Base-by-base conservation (phyloP, 2,888 invertebrate species). In the Mythimna ferrago region DNA sequence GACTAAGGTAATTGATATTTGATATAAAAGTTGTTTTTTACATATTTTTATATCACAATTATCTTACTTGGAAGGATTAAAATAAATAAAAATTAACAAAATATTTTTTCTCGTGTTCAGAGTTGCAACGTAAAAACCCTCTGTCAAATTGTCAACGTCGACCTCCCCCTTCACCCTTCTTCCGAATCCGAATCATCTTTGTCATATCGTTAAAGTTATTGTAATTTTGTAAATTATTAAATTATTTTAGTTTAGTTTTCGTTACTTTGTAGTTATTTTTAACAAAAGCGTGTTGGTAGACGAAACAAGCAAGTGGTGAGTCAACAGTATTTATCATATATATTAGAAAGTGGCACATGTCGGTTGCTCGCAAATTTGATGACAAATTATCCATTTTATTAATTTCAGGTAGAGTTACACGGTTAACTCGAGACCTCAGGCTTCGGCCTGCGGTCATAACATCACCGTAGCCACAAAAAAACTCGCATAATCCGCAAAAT, bases 401-500 rank as follows among this genome's bases (percentile, higher is more conserved):
- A 66, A 53, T 92, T 93, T 82, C 92, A 93, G 93, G 89, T 86
- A 86, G 85, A 83, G 85, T 86, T 82, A 83, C 82, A 82, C 83
- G 71, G 64, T 71, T 83, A 80, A 78, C 77, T 76, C 78, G 72
- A 81, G 93, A 89, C 94, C 94, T 89, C 92, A 90, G 96, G 95
- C 95, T 93, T 94, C 94, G 95, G 96, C 95, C 95, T 94, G 93
- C 88, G 93, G 95, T 92, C 92, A 85, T 79, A 80, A 80, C 76
- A 81, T 80, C 82, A 74, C 78, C 82, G 76, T 76, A 84, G 84
- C 87, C 77, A 73, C 69, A 71, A 69, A 77, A 88, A 84, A 80
- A 83, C 77, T 73, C 75, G 75, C 58, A 73, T 82, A 84, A 84
- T 80, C 73, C 79, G 53, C 80, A 73, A 87, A 89, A 86, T 80